These are phyloP conservation scores for Gasterosteus aculeatus DNA, from an alignment of 2,113 vertebrate genomes.

Conservation along the genomic window DNA sequence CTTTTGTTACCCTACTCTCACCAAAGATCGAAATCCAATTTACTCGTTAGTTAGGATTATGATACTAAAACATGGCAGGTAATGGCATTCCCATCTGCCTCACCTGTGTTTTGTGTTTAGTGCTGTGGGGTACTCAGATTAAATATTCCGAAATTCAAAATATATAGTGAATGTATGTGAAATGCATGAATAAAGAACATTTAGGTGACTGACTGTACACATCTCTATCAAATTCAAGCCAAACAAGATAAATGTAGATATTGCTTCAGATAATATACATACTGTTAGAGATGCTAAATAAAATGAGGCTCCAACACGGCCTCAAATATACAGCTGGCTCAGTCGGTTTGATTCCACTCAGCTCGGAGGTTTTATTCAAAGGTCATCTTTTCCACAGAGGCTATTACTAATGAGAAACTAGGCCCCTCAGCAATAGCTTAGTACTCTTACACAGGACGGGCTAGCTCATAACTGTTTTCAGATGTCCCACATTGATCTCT, in stretches of 20 bases:
- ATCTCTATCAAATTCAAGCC: background rate
- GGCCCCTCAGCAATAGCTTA: slow-evolving; percentile 48
- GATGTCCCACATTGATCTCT: slow-evolving; percentile 61
- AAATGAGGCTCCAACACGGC: background rate
- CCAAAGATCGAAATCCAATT: background rate
- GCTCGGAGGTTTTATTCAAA: slow-evolving; percentile 32
- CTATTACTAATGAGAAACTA: slow-evolving; percentile 43
- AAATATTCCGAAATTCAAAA: background rate
- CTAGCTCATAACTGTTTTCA: slow-evolving; percentile 60
- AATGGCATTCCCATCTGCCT: background rate
- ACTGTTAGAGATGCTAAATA: slow-evolving; percentile 1
- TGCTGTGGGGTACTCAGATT: background rate
- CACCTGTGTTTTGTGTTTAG: background rate
- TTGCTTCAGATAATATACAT: background rate
- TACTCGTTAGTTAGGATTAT: background rate
- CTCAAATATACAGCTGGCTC: slow-evolving; percentile 1
- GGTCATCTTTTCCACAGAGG: slow-evolving; percentile 34
- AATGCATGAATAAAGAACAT: background rate
- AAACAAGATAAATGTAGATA: background rate
- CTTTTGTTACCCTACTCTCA: background rate
- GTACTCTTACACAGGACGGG: slow-evolving; percentile 41
- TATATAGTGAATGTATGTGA: background rate
- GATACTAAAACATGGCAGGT: background rate
- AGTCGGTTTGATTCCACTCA: slow-evolving; percentile 24
- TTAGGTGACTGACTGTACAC: background rate